Conservation (phyloP, 2,113 vertebrate genomes). For the Nycticorax nycticorax region DNA sequence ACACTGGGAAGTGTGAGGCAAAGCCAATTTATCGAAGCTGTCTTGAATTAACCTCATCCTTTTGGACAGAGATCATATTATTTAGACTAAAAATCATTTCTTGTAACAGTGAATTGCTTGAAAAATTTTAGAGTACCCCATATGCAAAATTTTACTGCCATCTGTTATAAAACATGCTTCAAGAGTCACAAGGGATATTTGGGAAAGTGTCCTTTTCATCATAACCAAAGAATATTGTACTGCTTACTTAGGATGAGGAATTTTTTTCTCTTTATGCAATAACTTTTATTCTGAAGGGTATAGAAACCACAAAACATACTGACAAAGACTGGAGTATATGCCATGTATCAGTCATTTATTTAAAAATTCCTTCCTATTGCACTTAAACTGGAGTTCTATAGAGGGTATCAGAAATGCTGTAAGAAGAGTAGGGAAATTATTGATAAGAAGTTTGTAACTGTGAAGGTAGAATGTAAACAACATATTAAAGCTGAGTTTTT, state of each 20-base stretch:
- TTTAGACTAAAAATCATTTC: not conserved
- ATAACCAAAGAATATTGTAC: not conserved
- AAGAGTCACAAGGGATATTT: not conserved
- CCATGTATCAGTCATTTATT: not conserved
- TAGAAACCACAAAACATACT: not conserved
- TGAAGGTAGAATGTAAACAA: not conserved
- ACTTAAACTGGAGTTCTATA: not conserved
- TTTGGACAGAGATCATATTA: not conserved
- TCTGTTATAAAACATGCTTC: not conserved
- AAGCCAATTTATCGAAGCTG: not conserved
- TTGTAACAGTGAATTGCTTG: not conserved
- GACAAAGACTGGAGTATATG: not conserved
- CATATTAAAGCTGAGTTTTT: not conserved
- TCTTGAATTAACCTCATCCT: not conserved
- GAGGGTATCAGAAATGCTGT: not conserved
- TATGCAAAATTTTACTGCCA: not conserved
- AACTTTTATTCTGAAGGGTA: not conserved
- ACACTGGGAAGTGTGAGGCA: not conserved
- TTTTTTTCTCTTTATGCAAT: not conserved
- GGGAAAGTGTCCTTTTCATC: not conserved
- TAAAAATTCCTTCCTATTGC: not conserved
- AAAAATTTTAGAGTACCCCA: not conserved
- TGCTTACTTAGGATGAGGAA: not conserved
- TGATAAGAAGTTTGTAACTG: not conserved
- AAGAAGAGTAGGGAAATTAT: not conserved